Percentiles rank a stretch among this genome's conserved stretches.
Conservation (phyloP, 2,797 vertebrate species). For the Antrozous pallidus region DNA sequence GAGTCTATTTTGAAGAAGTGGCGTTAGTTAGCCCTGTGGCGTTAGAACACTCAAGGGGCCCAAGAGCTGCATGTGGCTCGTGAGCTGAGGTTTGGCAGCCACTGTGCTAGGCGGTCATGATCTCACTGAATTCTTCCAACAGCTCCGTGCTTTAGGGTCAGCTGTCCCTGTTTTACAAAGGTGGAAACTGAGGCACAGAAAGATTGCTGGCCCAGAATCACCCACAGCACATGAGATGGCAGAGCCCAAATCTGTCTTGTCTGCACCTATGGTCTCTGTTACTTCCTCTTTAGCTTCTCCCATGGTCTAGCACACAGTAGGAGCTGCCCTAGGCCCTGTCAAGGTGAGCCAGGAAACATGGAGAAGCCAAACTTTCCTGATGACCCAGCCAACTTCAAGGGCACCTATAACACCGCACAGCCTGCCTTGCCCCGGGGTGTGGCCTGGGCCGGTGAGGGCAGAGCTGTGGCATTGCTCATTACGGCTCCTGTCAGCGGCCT, state of each 20-base stretch:
- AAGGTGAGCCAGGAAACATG: not conserved
- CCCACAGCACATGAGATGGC: accelerated
- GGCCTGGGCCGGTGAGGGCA: not conserved
- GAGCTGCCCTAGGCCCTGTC: not conserved
- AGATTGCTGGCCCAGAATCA: not conserved
- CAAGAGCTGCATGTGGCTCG: too few relatives aligned
- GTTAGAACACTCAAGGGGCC: too few relatives aligned
- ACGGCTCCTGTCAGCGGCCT: slow-evolving; percentile 71
- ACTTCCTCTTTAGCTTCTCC: too few relatives aligned
- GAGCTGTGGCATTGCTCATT: slow-evolving; percentile 76
- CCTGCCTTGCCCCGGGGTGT: not conserved
- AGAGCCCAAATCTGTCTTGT: accelerated
- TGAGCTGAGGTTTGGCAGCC: too few relatives aligned
- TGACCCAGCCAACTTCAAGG: slow-evolving; percentile 6
- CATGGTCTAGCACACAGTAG: not conserved
- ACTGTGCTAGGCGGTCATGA: not conserved
- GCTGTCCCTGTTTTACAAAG: not conserved
- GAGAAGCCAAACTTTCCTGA: not conserved
- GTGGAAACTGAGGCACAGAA: not conserved
- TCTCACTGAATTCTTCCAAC: not conserved
- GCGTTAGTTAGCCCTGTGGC: too few relatives aligned
- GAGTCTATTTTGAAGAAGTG: too few relatives aligned
- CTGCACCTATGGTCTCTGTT: not conserved
- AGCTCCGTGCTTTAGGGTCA: not conserved
- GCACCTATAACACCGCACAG: accelerated